phyloP scores from a whole-genome alignment of 2,888 invertebrate species.

The Rhingia rostrata region DNA sequence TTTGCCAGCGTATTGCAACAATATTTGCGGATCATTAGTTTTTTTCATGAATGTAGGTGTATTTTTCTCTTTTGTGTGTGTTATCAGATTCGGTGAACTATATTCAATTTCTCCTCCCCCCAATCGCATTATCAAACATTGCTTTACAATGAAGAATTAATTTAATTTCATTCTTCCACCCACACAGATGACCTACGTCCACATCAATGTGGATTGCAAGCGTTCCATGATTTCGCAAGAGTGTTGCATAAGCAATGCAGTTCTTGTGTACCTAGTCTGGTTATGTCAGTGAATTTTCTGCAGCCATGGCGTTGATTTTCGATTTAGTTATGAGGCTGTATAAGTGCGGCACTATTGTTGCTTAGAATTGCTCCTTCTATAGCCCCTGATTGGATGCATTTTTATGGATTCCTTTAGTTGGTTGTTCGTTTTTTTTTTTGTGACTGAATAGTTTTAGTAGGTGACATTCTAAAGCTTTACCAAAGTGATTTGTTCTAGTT shows the following conservation, averaged over 20 bases:
- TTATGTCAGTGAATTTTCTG: slow-evolving; percentile 13
- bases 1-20: slow-evolving; percentile 43
- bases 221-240: slow-evolving; percentile 15
- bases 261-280: slow-evolving; percentile 16
- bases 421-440: slow-evolving; percentile 12
- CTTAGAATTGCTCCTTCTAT: slow-evolving; percentile 19
- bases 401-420: slow-evolving; percentile 55
- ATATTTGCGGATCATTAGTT: slow-evolving; percentile 32
- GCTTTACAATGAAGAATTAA: slow-evolving; percentile 6
- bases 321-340: slow-evolving; percentile 34
- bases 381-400: slow-evolving; percentile 48
- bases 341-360: slow-evolving; percentile 11
- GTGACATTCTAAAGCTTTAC: slow-evolving; percentile 51
- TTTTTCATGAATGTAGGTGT: not conserved
- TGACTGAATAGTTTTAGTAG: slow-evolving; percentile 21
- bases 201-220: no score
- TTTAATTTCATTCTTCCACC: not conserved
- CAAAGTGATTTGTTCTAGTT: slow-evolving; percentile 53
- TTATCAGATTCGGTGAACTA: not conserved
- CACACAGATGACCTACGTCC: not conserved
- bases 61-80: not conserved
- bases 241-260: slow-evolving; percentile 31
- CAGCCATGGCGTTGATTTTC: slow-evolving; percentile 48
- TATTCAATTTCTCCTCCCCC: not conserved
- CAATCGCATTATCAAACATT: slow-evolving; percentile 13